Base-by-base conservation (phyloP, 2,113 vertebrate genomes). In the Empidonax traillii region DNA sequence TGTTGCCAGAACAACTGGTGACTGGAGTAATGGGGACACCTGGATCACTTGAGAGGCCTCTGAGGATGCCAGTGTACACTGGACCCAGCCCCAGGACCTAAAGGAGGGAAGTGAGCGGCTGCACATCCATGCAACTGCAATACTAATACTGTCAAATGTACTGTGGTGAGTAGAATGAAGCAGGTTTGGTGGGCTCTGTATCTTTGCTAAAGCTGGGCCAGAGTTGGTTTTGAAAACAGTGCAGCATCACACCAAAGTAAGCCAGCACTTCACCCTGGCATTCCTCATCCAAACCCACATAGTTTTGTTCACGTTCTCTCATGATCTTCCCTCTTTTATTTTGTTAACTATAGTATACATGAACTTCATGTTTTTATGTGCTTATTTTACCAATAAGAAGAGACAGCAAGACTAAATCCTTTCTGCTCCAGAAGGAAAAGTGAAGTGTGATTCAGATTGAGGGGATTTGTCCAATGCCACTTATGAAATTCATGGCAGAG, bases 71-170 rank as follows among this genome's bases (percentile, higher is more conserved):
- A 3, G 3, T 3, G 35, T 22, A 71, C 31, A 22, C 28, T 41
- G 28, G 9, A 9, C 37, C 17, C 25, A 10, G 41, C 13, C 21
- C 20, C 0, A 0, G 53, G 41, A 44, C 24, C 24, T 17, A 44
- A 79, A 35, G 2, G 30, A 39, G 47, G 14, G 28, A 58, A 37
- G 15, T 3, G n/a, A 37, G 24, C 4, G 19, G 11, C 0, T 68
- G 67, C 25, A 43, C 63, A 20, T 9, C 35, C 10, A 4, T 9
- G 8, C 28, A 22, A 12, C 25, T 15, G 17, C 44, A 62, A 41
- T 23, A 18, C 30, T 11, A 5, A 20, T 7, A 1, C 30, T 28
- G 20, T 8, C 3, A 15, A 6, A 35, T 0, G 2, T 44, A 35
- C 49, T 1, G 1, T 3, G 5, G 25, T 7, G 24, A 85, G 37